phyloP scores from a whole-genome alignment of 2,113 vertebrate genomes.

The Xenopus borealis region DNA sequence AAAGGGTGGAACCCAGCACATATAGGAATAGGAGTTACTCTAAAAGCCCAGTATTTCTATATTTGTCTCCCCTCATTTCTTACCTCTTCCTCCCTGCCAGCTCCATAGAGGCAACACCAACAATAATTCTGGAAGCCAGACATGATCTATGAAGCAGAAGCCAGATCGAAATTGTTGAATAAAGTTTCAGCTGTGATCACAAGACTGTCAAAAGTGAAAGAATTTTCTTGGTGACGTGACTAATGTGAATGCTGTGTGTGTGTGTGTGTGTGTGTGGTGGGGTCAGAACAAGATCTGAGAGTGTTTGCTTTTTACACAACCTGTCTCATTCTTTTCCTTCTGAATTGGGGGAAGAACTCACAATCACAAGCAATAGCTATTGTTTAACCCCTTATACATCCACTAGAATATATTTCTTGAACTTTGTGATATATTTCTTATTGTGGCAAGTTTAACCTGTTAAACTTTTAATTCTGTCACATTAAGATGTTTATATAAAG shows the following conservation, averaged over 20 bases:
- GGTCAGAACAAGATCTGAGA: background rate
- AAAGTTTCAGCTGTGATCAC: background rate
- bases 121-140: background rate
- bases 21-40: too few relatives aligned
- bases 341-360: background rate
- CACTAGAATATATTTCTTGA: too few relatives aligned
- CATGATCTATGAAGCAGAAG: background rate
- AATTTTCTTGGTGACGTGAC: slow-evolving; percentile 11
- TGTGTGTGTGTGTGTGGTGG: background rate
- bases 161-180: background rate
- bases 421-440: too few relatives aligned
- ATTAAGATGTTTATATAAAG: too few relatives aligned
- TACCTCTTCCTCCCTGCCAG: slow-evolving; percentile 17
- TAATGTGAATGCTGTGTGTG: too few relatives aligned
- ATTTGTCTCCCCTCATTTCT: background rate
- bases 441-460: too few relatives aligned
- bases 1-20: too few relatives aligned
- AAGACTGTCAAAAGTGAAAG: slow-evolving; percentile 14
- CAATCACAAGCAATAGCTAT: background rate
- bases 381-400: background rate
- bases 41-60: too few relatives aligned
- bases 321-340: background rate
- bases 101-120: slow-evolving; percentile 20
- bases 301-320: background rate
- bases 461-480: too few relatives aligned